Percentiles rank a stretch among this genome's conserved stretches.
Evolutionary conservation across 2,113 vertebrate genomes (phyloP).

Genomic region (Neolamprologus cancellatus): DNA sequence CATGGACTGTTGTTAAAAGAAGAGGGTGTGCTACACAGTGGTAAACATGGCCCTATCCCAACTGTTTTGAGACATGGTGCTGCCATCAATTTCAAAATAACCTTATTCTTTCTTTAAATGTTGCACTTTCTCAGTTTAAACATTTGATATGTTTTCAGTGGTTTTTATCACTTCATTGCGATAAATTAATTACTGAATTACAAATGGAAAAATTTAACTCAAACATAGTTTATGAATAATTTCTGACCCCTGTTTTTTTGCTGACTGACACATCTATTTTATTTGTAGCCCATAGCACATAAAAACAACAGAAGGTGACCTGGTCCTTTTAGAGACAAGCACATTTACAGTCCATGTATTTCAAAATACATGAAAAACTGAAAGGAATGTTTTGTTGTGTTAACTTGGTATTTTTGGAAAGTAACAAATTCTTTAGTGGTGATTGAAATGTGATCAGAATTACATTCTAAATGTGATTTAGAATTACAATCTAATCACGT

Average conservation of each 20-base stretch:
- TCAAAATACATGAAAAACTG: not conserved
- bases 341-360: not conserved
- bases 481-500: not conserved
- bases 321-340: not conserved
- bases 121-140: not conserved
- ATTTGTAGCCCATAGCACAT: not conserved
- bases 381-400: not conserved
- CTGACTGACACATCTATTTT: not conserved
- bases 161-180: not conserved
- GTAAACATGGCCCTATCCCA: not conserved
- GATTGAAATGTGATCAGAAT: not conserved
- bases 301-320: not conserved
- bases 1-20: not conserved
- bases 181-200: not conserved
- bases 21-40: not conserved
- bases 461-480: not conserved
- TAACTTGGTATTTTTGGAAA: not conserved
- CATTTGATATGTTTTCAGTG: not conserved
- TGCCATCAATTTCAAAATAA: not conserved
- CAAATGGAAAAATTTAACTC: not conserved
- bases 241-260: not conserved
- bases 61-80: not conserved
- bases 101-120: not conserved
- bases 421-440: fast-evolving
- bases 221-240: not conserved